Conservation (phyloP, 2,113 vertebrate species). For the Hassar affinis region DNA sequence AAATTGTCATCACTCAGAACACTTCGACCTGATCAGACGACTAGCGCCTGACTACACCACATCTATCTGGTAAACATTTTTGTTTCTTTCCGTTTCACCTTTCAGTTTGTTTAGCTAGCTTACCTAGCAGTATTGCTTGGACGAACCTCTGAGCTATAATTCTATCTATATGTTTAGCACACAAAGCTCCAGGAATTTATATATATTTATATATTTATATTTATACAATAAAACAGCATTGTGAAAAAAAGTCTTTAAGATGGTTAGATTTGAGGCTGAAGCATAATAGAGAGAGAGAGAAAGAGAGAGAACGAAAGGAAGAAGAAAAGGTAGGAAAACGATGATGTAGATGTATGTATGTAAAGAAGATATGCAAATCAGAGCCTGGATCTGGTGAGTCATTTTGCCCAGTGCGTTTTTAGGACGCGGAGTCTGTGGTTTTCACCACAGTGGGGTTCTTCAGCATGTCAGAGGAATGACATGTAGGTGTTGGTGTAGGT, state of each 20-base stretch:
- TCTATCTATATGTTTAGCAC: not conserved
- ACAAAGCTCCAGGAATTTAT: not conserved
- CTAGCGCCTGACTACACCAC: too few species aligned
- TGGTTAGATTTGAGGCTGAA: too few species aligned
- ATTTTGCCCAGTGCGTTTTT: not conserved
- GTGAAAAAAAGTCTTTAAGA: not conserved
- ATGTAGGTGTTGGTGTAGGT: too few species aligned
- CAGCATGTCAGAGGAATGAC: too few species aligned
- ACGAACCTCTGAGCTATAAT: not conserved
- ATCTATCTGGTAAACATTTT: not conserved
- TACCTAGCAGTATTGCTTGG: not conserved
- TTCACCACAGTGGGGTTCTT: not conserved
- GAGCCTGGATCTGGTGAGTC: not conserved
- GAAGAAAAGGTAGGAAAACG: not conserved
- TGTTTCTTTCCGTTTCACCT: not conserved
- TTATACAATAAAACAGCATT: not conserved
- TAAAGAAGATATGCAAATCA: constrained; percentile 1
- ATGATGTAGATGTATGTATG: constrained; percentile 2
- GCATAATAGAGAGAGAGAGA: too few species aligned
- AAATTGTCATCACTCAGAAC: not conserved
- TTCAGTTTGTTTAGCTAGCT: not conserved
- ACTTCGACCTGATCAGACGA: not conserved
- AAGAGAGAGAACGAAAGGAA: constrained; percentile 4
- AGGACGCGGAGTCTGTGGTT: not conserved
- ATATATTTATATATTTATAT: too few species aligned